Evolutionary conservation across 2,797 vertebrate species (phyloP).

Genomic region (Masticophis lateralis): DNA sequence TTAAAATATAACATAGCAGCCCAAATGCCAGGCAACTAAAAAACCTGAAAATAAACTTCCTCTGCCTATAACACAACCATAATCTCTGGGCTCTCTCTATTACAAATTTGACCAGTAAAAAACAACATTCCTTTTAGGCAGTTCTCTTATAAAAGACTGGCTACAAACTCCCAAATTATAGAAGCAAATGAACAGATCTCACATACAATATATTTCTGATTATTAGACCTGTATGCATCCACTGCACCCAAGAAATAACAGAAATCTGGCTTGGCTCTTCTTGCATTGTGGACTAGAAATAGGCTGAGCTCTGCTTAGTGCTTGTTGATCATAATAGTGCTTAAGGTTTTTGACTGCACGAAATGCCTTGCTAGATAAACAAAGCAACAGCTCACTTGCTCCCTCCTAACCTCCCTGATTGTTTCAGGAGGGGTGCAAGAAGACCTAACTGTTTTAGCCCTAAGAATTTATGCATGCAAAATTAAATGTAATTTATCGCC

Average conservation of each 20-base stretch:
- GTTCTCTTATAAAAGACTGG: not conserved
- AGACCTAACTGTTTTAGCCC: not conserved
- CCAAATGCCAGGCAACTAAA: not conserved
- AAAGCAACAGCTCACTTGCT: not conserved
- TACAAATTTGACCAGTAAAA: not conserved
- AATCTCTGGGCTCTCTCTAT: not conserved
- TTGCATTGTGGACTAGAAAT: not conserved
- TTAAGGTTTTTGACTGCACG: not conserved
- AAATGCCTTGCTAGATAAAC: not conserved
- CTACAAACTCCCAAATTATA: not conserved
- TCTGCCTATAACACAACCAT: not conserved
- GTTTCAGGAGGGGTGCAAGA: not conserved
- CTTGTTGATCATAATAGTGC: not conserved
- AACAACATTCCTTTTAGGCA: not conserved
- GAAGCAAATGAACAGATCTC: not conserved
- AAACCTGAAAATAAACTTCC: not conserved
- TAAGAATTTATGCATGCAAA: not conserved
- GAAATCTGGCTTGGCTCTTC: not conserved
- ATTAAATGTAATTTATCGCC: not conserved
- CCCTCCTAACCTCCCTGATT: not conserved
- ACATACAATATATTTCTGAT: not conserved
- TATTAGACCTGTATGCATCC: not conserved
- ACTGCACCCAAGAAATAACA: not conserved
- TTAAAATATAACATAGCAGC: not conserved
- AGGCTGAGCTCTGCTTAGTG: not conserved